A percentile compares a stretch with the other conserved stretches of the same genome.
phyloP scores from a whole-genome alignment of 2,888 invertebrate species.

The Glaucopsyche alexis region DNA sequence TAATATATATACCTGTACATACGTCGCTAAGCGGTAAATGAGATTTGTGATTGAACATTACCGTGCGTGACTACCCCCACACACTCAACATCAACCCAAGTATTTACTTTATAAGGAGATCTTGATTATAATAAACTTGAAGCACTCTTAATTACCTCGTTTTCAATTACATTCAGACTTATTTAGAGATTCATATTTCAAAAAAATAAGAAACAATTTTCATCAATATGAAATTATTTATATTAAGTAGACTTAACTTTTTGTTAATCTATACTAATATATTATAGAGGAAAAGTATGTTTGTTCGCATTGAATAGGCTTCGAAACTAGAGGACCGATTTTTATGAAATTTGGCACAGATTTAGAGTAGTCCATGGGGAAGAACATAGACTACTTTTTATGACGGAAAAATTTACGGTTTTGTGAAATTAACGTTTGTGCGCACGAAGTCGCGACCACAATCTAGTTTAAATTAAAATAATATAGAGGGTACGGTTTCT shows the following conservation, averaged over 20 bases:
- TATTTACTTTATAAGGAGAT: conserved; percentile 20
- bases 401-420: too few species aligned
- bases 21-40: conserved; percentile 33
- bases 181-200: neutral
- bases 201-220: neutral
- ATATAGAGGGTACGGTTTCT: too few species aligned
- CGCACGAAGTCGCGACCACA: too few species aligned
- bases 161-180: neutral
- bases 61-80: conserved; percentile 34
- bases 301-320: too few species aligned
- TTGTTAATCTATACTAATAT: too few species aligned
- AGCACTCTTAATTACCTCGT: conserved; percentile 1
- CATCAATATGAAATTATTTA: neutral
- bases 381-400: too few species aligned
- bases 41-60: conserved; percentile 40
- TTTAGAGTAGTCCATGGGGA: too few species aligned
- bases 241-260: neutral
- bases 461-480: too few species aligned
- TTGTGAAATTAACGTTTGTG: too few species aligned
- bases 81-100: conserved; percentile 16
- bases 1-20: too few species aligned
- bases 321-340: neutral
- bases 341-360: too few species aligned
- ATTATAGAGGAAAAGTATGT: too few species aligned
- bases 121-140: conserved; percentile 18